Conservation (phyloP, 2,797 vertebrate genomes). For the Argentina silus region DNA sequence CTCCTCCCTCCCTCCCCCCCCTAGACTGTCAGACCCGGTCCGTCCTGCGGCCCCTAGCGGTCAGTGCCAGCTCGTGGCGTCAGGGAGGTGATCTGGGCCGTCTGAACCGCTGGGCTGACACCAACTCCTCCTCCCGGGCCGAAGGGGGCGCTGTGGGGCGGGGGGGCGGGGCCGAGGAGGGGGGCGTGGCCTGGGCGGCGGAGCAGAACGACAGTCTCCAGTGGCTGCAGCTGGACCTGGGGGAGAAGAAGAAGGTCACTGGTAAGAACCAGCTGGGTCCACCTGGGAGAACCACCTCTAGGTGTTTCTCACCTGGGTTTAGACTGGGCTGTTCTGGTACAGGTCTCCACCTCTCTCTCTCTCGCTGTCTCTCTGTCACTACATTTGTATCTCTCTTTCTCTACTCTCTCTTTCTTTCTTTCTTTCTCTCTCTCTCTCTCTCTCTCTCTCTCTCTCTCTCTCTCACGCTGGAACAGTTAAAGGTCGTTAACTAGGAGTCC, state of each 20-base stretch:
- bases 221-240: slow-evolving; percentile 84
- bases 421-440: background rate
- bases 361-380: background rate
- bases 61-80: slow-evolving; percentile 76
- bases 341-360: background rate
- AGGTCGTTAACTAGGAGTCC: background rate
- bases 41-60: slow-evolving; percentile 65
- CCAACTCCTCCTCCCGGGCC: slow-evolving; percentile 66
- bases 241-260: slow-evolving; percentile 84
- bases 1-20: background rate
- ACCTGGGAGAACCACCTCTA: background rate
- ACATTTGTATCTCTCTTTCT: background rate
- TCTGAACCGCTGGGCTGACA: slow-evolving; percentile 67
- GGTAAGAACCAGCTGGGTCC: slow-evolving; percentile 64
- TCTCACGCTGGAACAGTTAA: background rate
- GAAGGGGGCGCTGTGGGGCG: slow-evolving; percentile 37
- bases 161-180: slow-evolving; percentile 57
- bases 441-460: background rate
- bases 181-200: slow-evolving; percentile 68
- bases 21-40: slow-evolving; percentile 76
- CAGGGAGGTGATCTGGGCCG: slow-evolving; percentile 64
- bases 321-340: background rate
- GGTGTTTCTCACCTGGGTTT: too few species aligned
- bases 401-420: background rate
- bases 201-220: slow-evolving; percentile 65